Base-by-base conservation (phyloP, 2,888 invertebrate genomes). In the Cerastis leucographa region DNA sequence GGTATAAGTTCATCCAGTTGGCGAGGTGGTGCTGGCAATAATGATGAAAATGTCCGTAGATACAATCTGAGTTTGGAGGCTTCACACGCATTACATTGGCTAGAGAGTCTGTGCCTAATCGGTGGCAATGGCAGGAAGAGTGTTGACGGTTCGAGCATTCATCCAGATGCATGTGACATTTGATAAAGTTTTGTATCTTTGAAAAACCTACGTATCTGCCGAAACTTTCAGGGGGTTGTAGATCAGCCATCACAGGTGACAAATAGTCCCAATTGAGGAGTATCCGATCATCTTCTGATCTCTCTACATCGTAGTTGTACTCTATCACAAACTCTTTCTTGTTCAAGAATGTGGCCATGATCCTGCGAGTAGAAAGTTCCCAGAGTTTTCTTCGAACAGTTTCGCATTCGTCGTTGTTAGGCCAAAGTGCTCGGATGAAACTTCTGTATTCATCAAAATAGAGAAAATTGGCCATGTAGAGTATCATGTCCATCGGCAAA, bases 281-380 rank as follows among this genome's bases (percentile, higher is more conserved):
- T 29, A 72, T n/a, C 17, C 25, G 51, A 29, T 59, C 73, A 46
- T 59, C 46, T 49, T 72, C 46, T 49, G 56, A 19, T 49, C 71
- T 70, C 8, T 42, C 29, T 4, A 40, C 17, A 54, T 72, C 72
- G 71, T 29, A 72, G 42, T 72, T 72, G 51, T 71, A 72, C 42
- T 72, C 72, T 72, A 72, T 70, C 11, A n/a, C 70, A 42, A 74
- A 54, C 11, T 75, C 74, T 22, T 61, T 74, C n/a, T 29, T 42
- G 51, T 74, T 61, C 44, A 61, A 64, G 42, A 64, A 42, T 29
- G 51, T 68, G 11, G 59, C 35, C n/a, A 25, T 46, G 54, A 59
- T 54, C 46, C 35, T 54, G 51, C 42, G 62, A 29, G 72, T 73
- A 66, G 49, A 72, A 70, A 72, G 70, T 42, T 42, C 8, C 72